Conservation (phyloP, 2,113 vertebrate species). For the Pseudolaguvia tuberculata region DNA sequence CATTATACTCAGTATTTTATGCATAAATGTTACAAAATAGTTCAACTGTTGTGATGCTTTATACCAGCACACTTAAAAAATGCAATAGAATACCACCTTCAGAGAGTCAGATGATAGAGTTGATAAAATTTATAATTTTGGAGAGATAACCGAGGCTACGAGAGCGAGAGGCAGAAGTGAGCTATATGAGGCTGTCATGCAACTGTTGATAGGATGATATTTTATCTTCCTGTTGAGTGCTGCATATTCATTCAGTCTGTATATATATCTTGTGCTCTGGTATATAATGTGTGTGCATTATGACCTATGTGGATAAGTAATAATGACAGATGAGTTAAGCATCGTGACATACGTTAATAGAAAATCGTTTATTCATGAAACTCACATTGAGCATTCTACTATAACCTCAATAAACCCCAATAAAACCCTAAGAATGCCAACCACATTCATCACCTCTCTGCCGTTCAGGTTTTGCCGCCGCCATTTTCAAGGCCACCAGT, state of each 20-base stretch:
- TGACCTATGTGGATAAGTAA: slow-evolving; percentile 46
- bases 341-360: slow-evolving; percentile 46
- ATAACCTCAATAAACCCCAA: slow-evolving; percentile 50
- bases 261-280: slow-evolving; percentile 13
- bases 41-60: slow-evolving; percentile 34
- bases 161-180: slow-evolving; percentile 21
- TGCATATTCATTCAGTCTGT: slow-evolving; percentile 38
- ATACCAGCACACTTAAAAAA: slow-evolving; percentile 31
- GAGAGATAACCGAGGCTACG: slow-evolving; percentile 34
- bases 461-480: slow-evolving; percentile 35
- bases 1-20: slow-evolving; percentile 27
- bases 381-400: slow-evolving; percentile 39
- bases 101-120: slow-evolving; percentile 37
- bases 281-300: slow-evolving; percentile 31
- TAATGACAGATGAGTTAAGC: slow-evolving; percentile 45
- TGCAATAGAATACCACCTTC: slow-evolving; percentile 32
- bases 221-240: slow-evolving; percentile 45
- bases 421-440: slow-evolving; percentile 32
- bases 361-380: slow-evolving; percentile 49
- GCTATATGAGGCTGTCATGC: slow-evolving; percentile 30
- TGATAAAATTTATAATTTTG: slow-evolving; percentile 41
- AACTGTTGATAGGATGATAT: slow-evolving; percentile 33
- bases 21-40: slow-evolving; percentile 30
- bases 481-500: slow-evolving; percentile 43
- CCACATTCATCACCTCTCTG: slow-evolving; percentile 46